Evolutionary conservation across 2,888 invertebrate genomes (phyloP), one percentile per base, ranked within the genome.

Genomic region (Argyresthia goedartella): DNA sequence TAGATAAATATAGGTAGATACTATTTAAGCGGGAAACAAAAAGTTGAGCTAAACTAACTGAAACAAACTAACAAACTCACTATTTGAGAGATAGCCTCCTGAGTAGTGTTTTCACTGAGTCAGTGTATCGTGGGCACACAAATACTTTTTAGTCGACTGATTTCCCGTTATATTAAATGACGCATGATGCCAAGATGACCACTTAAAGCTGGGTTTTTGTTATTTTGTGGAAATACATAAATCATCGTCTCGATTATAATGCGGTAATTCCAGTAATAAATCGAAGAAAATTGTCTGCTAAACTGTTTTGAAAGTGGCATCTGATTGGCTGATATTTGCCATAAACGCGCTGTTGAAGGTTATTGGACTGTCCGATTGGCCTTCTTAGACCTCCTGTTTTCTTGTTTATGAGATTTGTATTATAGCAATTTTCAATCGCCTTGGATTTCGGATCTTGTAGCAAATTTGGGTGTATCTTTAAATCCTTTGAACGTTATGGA

Each of bases 201-300:
- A 33, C 25, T 46, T 41, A 41, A 41, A 2, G 10, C n/a, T 25
- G n/a, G 49, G 34, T 49, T 49, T 41, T 15, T 41, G 25, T 25
- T 11, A 49, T 11, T 49, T 39, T 49, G 25, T 39, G 49, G n/a
- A 15, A 25, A 25, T 6, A 25, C 25, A 25, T 25, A 25, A 50
- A 33, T 43, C 50, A 50, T 25, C 33, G 10, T 10, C 13, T 7
- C 6, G 34, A 48, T 48, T 48, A 35, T n/a, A n/a, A n/a, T 13
- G 39, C 10, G 39, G 39, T 35, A 50, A 50, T 50, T 43, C n/a
- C 9, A 34, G 42, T 44, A 33, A 50, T 50, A 50, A 50, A 50
- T 50, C 39, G 50, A 33, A 14, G 43, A 43, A 50, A 50, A 50
- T 50, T 50, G 50, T 44, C 41, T 33, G 8, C 4, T 16, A 9